Evolutionary conservation across 2,797 vertebrate genomes (phyloP), one percentile per base, ranked within the genome.

Genomic region (Chiroxiphia lanceolata): DNA sequence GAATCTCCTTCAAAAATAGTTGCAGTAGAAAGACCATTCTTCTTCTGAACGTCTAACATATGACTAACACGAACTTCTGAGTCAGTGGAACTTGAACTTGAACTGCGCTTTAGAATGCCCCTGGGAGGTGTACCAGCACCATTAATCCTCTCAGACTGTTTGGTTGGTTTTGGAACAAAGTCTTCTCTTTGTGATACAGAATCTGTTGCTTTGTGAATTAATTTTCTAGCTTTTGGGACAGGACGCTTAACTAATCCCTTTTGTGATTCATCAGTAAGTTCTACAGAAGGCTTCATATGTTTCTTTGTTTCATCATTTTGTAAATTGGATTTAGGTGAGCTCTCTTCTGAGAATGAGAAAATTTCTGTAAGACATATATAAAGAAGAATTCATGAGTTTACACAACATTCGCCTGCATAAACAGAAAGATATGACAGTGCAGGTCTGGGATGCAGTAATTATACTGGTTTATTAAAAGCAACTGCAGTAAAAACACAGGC

Each of bases 141-240:
- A 38, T 91, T 97, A 3, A 92, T 54, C 48, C 97, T 96, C 71
- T 96, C 97, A 0, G 88, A 94, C 94, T 90, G 93, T 31, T 95
- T 91, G 17, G 69, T 4, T 47, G 89, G 22, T 87, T 90, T 96
- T 38, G 97, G 94, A 65, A 94, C 94, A 42, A 79, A 42, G 69
- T 95, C 97, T 33, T 98, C 98, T 60, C 94, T 92, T 57, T 97
- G 96, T 83, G 90, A 87, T n/a, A 36, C 34, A 40, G 70, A n/a
- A 87, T 95, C 95, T 60, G 89, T 77, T 15, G 87, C 95, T 96
- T 97, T 98, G 26, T 96, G 97, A 77, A 98, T 69, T 78, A 99
- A 97, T 25, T 98, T 99, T 96, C 99, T 98, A 86, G 98, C 98
- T 98, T 98, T 99, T 31, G 99, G 99, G 69, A 99, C 95, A 9